phyloP scores from a whole-genome alignment of 2,888 invertebrate genomes.

The Ctenicera cuprea region DNA sequence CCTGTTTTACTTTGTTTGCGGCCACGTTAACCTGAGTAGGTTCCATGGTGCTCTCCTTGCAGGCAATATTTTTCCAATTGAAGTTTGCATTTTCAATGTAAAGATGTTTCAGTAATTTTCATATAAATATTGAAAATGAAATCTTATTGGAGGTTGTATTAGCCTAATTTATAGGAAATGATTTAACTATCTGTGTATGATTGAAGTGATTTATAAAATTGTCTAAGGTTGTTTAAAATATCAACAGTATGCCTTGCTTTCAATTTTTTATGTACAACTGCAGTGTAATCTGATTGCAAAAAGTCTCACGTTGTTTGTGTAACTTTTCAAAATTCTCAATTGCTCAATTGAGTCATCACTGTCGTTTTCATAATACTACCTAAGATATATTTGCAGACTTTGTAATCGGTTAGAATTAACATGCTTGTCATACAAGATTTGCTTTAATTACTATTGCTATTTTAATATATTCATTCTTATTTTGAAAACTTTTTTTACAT shows the following conservation, averaged over 20 bases:
- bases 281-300: not conserved
- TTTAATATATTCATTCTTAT: too few species aligned
- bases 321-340: too few species aligned
- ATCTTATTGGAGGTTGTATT: not conserved
- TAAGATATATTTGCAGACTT: too few species aligned
- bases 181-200: not conserved
- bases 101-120: not conserved
- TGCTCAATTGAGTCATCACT: too few species aligned
- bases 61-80: not conserved
- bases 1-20: conserved; percentile 22
- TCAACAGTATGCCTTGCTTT: too few species aligned
- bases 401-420: too few species aligned
- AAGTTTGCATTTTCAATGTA: conserved; percentile 38
- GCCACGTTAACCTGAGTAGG: conserved; percentile 68
- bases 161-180: not conserved
- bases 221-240: not conserved
- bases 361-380: too few species aligned
- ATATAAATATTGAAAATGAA: not conserved
- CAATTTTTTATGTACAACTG: not conserved
- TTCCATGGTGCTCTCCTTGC: conserved; percentile 66
- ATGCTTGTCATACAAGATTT: too few species aligned
- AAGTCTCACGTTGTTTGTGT: too few species aligned
- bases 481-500: too few species aligned
- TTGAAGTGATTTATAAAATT: not conserved
- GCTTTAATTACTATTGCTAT: too few species aligned